phyloP scores from a whole-genome alignment of 2,113 vertebrate genomes.

The Salvelinus fontinalis region DNA sequence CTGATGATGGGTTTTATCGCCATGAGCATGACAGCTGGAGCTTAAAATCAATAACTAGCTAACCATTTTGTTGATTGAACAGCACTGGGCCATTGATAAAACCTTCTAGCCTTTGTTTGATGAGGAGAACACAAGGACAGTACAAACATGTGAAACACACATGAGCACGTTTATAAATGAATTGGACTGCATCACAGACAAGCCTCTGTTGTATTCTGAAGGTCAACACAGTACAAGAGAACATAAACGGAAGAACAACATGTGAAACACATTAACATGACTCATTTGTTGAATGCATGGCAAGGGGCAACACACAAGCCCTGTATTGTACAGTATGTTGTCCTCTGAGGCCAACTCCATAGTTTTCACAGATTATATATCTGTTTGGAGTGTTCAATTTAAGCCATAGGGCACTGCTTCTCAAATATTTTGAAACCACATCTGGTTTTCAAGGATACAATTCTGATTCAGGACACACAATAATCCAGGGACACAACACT shows the following conservation, averaged over 20 bases:
- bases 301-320: no score
- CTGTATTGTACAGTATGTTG: no score
- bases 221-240: no score
- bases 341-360: background rate
- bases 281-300: no score
- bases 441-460: background rate
- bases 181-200: no score
- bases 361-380: background rate
- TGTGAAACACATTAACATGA: no score
- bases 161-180: no score
- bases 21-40: background rate
- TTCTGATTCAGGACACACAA: background rate
- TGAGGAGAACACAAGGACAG: no score
- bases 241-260: no score
- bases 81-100: background rate
- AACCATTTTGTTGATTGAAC: background rate
- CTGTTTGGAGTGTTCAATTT: background rate
- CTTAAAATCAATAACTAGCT: no score
- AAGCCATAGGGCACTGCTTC: background rate
- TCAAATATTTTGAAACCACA: background rate
- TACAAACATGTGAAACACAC: no score
- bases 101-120: background rate
- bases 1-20: background rate
- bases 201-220: no score
- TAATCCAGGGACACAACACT: background rate